These are phyloP conservation scores for Radopholus similis DNA, from an alignment of 1,140 invertebrate species.

Conservation along the genomic window DNA sequence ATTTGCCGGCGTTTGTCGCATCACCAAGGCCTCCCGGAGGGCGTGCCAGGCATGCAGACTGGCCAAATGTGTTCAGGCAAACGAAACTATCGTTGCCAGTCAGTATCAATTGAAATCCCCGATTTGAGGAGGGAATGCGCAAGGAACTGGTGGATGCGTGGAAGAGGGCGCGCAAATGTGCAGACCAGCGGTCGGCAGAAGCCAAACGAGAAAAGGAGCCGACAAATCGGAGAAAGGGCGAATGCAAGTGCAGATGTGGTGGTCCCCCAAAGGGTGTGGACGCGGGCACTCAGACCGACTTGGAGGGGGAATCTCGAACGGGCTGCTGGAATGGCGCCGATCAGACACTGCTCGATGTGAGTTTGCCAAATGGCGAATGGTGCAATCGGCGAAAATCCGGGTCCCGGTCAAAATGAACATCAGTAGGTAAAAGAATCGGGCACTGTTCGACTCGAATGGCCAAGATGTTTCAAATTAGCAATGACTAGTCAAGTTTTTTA, in stretches of 20 bases:
- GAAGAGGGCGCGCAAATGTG: not conserved
- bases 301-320: too few species aligned
- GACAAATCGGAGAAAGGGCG: not conserved
- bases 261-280: not conserved
- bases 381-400: too few species aligned
- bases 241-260: not conserved
- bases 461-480: too few species aligned
- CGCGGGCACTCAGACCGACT: not conserved
- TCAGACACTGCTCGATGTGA: too few species aligned
- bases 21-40: not conserved
- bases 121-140: not conserved
- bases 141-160: not conserved
- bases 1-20: not conserved
- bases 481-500: too few species aligned
- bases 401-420: too few species aligned
- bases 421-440: too few species aligned
- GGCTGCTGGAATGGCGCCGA: too few species aligned
- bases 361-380: too few species aligned
- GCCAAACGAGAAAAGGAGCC: not conserved
- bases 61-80: not conserved
- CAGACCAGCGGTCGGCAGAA: not conserved
- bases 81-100: not conserved
- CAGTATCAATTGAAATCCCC: not conserved
- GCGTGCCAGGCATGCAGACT: not conserved
- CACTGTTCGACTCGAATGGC: too few species aligned